Evolutionary conservation across 2,888 invertebrate genomes (phyloP).

Genomic region (Lamellibrachia columna): DNA sequence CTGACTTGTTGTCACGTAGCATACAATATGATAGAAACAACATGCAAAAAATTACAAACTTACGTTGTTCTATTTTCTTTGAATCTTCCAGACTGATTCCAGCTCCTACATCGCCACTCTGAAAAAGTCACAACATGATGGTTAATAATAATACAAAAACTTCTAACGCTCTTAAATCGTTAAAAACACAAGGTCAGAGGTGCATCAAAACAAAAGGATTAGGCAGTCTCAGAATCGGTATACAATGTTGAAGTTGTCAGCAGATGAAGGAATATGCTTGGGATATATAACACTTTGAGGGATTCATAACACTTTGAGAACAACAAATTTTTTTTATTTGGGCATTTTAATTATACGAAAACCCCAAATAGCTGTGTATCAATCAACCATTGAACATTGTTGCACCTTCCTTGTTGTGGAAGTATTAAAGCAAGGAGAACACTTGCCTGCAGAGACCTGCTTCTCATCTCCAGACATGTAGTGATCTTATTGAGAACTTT

Average conservation of each 20-base stretch:
- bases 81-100: slow-evolving; percentile 54
- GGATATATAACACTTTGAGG: too few relatives aligned
- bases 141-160: not conserved
- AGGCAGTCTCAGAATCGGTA: too few relatives aligned
- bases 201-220: slow-evolving; percentile 21
- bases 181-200: not conserved
- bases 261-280: too few relatives aligned
- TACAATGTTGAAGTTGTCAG: too few relatives aligned
- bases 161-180: not conserved
- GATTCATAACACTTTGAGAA: too few relatives aligned
- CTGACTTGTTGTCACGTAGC: not conserved
- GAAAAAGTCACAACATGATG: not conserved
- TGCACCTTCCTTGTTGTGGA: not conserved
- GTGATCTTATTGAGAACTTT: slow-evolving; percentile 55
- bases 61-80: slow-evolving; percentile 54
- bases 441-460: slow-evolving; percentile 50
- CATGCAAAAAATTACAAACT: slow-evolving; percentile 34
- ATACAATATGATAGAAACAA: not conserved
- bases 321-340: too few relatives aligned
- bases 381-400: not conserved
- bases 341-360: too few relatives aligned
- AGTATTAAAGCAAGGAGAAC: not conserved
- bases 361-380: not conserved
- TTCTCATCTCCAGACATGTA: slow-evolving; percentile 54
- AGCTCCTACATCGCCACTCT: slow-evolving; percentile 41